A percentile compares a stretch with the other conserved stretches of the same genome.
Evolutionary conservation across 2,113 vertebrate species (phyloP).

Genomic region (Australoheros scitulus): DNA sequence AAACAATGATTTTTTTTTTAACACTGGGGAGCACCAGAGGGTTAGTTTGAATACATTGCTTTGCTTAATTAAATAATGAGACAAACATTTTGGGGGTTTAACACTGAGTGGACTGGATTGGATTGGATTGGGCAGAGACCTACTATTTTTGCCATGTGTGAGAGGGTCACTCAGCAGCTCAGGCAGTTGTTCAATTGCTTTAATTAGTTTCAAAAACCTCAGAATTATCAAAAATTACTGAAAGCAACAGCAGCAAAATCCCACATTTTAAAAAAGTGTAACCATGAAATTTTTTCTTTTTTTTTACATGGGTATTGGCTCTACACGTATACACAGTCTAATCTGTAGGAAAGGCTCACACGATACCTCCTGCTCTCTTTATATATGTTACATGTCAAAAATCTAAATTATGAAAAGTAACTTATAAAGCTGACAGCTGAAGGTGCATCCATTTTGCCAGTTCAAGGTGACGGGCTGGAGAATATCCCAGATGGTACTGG

Average conservation of each 20-base stretch:
- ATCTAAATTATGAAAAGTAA: neutral
- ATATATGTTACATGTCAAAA: neutral
- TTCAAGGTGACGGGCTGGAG: neutral
- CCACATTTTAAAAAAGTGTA: neutral
- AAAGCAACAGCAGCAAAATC: neutral
- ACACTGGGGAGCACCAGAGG: neutral
- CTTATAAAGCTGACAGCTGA: neutral
- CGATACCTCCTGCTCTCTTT: neutral
- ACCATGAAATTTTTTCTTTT: neutral
- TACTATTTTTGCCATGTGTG: neutral
- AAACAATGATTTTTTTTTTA: neutral
- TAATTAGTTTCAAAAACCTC: neutral
- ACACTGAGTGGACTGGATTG: neutral
- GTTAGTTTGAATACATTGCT: neutral
- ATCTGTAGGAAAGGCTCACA: neutral
- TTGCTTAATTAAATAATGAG: neutral
- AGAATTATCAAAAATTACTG: neutral
- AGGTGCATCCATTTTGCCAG: neutral
- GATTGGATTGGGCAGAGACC: neutral
- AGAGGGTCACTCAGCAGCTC: neutral
- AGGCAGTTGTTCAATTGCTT: neutral
- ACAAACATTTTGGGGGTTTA: neutral
- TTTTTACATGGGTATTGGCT: too few species aligned
- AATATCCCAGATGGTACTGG: neutral
- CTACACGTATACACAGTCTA: neutral